Percentiles rank a stretch among this genome's conserved stretches.
These are phyloP conservation scores for Cryptoblepharus egeriae DNA, from an alignment of 2,797 vertebrate genomes.

Conservation along the genomic window DNA sequence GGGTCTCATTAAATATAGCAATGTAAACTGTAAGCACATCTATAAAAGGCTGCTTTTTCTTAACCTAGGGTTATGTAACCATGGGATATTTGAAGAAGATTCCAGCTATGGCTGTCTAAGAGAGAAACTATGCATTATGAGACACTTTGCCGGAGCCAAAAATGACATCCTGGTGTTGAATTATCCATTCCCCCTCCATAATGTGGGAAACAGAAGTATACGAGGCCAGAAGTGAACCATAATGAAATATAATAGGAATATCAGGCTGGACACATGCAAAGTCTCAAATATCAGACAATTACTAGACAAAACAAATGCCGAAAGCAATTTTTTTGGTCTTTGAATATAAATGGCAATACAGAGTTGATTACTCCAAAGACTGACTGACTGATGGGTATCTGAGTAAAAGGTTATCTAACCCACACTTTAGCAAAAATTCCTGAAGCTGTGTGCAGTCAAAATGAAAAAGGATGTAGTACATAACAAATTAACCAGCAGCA, in stretches of 20 bases:
- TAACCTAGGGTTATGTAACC: constrained; percentile 16
- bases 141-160: not conserved
- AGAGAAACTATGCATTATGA: not conserved
- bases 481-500: too few relatives aligned
- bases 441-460: too few relatives aligned
- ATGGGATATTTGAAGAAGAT: constrained; percentile 26
- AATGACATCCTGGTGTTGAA: not conserved
- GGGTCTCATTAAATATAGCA: not conserved
- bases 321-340: constrained; percentile 39
- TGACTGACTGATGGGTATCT: too few relatives aligned
- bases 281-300: constrained; percentile 34
- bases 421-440: too few relatives aligned
- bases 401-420: too few relatives aligned
- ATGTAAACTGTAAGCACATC: not conserved
- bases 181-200: not conserved
- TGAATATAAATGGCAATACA: not conserved
- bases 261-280: not conserved
- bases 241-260: constrained; percentile 4
- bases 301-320: constrained; percentile 46
- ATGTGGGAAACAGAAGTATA: not conserved
- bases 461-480: too few relatives aligned
- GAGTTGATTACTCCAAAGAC: not conserved
- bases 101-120: constrained; percentile 31
- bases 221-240: not conserved
- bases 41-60: constrained; percentile 12